A percentile compares a stretch with the other conserved stretches of the same genome.
These are phyloP conservation scores for Ceriagrion tenellum DNA, from an alignment of 2,888 invertebrate species.

Conservation along the genomic window DNA sequence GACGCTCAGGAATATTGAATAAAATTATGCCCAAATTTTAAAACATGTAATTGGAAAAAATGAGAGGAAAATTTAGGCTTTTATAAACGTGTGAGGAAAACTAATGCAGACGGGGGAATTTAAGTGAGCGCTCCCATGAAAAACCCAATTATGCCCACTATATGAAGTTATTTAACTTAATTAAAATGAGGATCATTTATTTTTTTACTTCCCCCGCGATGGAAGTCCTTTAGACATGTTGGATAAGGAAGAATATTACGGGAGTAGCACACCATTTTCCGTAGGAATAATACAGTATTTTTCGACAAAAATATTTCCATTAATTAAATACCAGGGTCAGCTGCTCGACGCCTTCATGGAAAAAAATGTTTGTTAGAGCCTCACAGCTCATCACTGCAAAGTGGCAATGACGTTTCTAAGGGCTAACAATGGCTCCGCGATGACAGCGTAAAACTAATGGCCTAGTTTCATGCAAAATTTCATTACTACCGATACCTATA, in stretches of 20 bases:
- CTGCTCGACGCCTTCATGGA: background rate
- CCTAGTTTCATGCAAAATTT: background rate
- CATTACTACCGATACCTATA: background rate
- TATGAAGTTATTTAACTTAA: slow-evolving; percentile 4
- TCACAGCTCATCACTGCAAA: background rate
- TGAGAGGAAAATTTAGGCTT: background rate
- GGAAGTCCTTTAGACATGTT: background rate
- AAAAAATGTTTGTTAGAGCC: background rate
- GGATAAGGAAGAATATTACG: background rate
- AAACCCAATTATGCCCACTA: background rate
- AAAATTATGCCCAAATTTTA: background rate
- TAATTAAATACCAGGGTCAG: no score
- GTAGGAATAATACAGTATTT: background rate
- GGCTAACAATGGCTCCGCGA: background rate
- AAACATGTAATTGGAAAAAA: background rate
- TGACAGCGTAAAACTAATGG: background rate
- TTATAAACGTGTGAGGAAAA: background rate
- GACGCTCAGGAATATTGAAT: background rate
- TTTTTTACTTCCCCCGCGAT: background rate
- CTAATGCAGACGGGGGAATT: background rate
- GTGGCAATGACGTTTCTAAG: background rate
- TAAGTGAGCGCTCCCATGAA: background rate
- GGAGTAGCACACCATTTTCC: background rate
- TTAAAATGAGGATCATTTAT: background rate
- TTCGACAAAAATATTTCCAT: background rate